A percentile compares a stretch with the other conserved stretches of the same genome.
Evolutionary conservation across 30 jellyfish, hydroid and myxozoan species (phyloP).

Genomic region (Pelagia noctiluca): DNA sequence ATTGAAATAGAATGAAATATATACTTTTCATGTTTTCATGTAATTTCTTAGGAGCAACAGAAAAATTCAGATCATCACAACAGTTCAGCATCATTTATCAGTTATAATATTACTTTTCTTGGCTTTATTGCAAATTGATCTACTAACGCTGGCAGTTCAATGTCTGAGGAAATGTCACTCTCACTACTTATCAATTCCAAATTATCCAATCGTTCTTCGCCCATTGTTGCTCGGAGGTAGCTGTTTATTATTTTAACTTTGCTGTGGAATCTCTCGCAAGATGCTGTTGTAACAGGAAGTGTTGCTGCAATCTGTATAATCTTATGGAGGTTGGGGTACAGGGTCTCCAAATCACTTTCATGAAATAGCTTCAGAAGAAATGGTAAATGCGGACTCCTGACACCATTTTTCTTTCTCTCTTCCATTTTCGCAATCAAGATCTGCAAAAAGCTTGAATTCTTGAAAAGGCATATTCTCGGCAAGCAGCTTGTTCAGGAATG

Average conservation of each 20-base stretch:
- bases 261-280: conserved; percentile 18
- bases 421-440: conserved; percentile 29
- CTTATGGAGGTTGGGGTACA: conserved; percentile 18
- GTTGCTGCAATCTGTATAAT: too few species aligned
- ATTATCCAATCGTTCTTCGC: conserved; percentile 33
- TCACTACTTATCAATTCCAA: conserved; percentile 7
- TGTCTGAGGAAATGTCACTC: too few species aligned
- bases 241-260: too few species aligned
- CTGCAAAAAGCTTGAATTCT: conserved; percentile 36
- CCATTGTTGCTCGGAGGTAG: too few species aligned
- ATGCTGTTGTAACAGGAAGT: too few species aligned
- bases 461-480: conserved; percentile 36
- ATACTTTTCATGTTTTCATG: too few species aligned
- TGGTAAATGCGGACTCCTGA: conserved; percentile 24
- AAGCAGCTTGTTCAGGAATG: conserved; percentile 21
- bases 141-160: too few species aligned
- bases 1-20: too few species aligned
- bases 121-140: too few species aligned
- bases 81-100: too few species aligned
- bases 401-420: conserved; percentile 33
- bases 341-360: conserved; percentile 41
- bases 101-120: too few species aligned
- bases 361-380: conserved; percentile 20
- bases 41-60: conserved; percentile 3
- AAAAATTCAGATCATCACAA: too few species aligned